phyloP scores from a whole-genome alignment of 2,888 invertebrate genomes.

The Bombylius discolor region DNA sequence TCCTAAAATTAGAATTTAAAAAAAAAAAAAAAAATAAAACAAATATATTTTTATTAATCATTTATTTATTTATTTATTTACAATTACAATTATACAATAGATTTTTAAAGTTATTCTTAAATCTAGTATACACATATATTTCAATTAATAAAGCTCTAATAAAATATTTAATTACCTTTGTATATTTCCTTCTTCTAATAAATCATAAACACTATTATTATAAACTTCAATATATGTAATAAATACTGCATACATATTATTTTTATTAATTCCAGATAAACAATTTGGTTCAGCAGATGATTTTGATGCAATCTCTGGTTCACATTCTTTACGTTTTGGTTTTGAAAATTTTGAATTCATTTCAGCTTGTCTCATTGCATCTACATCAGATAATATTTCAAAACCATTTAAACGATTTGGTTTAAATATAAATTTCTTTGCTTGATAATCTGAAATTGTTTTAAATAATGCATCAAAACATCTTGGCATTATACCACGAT shows the following conservation, averaged over 20 bases:
- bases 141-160: no score
- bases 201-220: conserved; percentile 91
- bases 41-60: no score
- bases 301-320: conserved; percentile 47
- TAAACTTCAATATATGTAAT: conserved; percentile 93
- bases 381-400: conserved; percentile 75
- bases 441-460: conserved; percentile 69
- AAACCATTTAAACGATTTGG: conserved; percentile 91
- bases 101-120: no score
- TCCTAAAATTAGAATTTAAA: conserved; percentile 35
- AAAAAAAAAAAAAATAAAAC: not conserved
- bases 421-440: conserved; percentile 82
- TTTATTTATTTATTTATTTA: no score
- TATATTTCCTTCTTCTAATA: conserved; percentile 73
- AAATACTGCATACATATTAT: conserved; percentile 79
- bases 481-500: conserved; percentile 79
- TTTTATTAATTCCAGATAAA: conserved; percentile 57
- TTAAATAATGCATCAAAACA: conserved; percentile 88
- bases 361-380: conserved; percentile 59
- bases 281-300: conserved; percentile 44
- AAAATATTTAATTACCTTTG: conserved; percentile 38
- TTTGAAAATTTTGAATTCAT: conserved; percentile 33
- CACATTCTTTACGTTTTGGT: conserved; percentile 41
- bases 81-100: no score
- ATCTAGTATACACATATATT: no score